A percentile compares a stretch with the other conserved stretches of the same genome.
Evolutionary conservation across 2,113 vertebrate species (phyloP).

Genomic region (Rhinolophus sinicus): DNA sequence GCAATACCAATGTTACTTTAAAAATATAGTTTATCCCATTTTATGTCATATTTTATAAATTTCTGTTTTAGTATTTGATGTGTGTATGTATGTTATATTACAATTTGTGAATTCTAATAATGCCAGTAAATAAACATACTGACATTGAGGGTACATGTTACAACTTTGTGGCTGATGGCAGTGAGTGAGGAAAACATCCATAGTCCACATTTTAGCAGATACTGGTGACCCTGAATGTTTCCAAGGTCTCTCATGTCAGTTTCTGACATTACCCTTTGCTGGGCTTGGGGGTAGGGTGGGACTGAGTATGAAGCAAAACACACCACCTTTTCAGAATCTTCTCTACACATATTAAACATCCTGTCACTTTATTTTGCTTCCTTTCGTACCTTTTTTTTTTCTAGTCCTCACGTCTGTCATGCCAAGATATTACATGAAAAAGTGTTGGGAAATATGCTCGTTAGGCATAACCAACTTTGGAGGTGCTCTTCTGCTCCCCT

Average conservation of each 20-base stretch:
- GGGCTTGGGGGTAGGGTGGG: not conserved
- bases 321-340: not conserved
- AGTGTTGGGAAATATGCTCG: not conserved
- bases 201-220: not conserved
- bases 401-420: not conserved
- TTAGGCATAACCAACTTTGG: not conserved
- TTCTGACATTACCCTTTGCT: not conserved
- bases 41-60: not conserved
- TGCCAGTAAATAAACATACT: not conserved
- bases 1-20: not conserved
- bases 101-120: not conserved
- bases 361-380: not conserved
- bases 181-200: not conserved
- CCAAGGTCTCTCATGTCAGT: not conserved
- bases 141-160: not conserved
- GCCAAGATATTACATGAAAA: not conserved
- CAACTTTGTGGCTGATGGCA: not conserved
- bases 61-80: not conserved
- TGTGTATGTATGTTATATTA: not conserved
- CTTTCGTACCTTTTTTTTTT: slow-evolving; percentile 14
- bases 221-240: not conserved
- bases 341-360: not conserved
- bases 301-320: not conserved
- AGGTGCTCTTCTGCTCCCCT: not conserved
- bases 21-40: not conserved